Percentiles rank a stretch among this genome's conserved stretches.
phyloP scores from a whole-genome alignment of 2,797 vertebrate species.

The Anguilla pacifica region DNA sequence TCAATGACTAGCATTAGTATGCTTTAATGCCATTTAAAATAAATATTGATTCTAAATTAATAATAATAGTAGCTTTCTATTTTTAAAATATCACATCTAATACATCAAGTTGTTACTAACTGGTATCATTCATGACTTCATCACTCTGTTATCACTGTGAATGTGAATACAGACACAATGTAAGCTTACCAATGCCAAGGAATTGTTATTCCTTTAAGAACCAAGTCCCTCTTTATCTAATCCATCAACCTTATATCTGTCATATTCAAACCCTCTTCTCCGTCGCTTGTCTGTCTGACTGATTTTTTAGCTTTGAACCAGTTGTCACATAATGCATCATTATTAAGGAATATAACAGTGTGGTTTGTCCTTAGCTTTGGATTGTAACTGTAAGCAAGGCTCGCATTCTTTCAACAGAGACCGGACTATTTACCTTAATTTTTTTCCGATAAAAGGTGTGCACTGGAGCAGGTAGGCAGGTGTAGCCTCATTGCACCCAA shows the following conservation, averaged over 20 bases:
- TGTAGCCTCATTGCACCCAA: neutral
- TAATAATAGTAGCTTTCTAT: neutral
- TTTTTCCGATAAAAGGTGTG: neutral
- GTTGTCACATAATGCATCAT: neutral
- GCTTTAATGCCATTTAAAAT: too few species aligned
- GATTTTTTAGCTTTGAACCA: neutral
- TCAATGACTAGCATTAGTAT: too few species aligned
- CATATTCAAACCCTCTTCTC: neutral
- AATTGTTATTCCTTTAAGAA: neutral
- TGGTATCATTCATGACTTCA: neutral
- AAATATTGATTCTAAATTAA: too few species aligned
- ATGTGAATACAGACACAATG: neutral
- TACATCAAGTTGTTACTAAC: neutral
- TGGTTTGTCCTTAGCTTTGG: neutral
- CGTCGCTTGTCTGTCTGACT: neutral
- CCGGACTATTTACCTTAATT: constrained; percentile 4
- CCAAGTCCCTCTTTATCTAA: neutral
- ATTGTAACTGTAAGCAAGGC: neutral
- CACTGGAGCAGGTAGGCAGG: neutral
- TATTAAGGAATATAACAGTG: neutral
- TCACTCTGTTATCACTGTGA: neutral
- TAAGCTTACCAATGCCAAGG: neutral
- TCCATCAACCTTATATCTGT: neutral
- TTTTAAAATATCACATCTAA: neutral
- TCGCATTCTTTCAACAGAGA: neutral